These are phyloP conservation scores for Lichenostomus cassidix DNA, from an alignment of 2,113 vertebrate genomes.

Conservation along the genomic window DNA sequence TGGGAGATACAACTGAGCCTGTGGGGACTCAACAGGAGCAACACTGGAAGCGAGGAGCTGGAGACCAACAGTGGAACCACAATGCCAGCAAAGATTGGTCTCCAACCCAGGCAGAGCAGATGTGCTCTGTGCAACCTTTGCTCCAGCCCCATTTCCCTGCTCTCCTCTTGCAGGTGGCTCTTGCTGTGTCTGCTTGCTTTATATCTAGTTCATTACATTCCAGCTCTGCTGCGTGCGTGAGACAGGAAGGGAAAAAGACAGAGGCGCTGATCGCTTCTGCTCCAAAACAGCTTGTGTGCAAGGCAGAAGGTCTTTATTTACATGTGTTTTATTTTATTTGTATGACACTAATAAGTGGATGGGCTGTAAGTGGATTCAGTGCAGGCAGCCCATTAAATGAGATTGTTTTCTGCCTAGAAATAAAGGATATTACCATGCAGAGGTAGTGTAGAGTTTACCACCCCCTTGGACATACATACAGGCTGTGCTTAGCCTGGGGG, in stretches of 20 bases:
- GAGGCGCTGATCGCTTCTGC: neutral
- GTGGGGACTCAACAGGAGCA: neutral
- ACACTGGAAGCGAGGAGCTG: fast-evolving
- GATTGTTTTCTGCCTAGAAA: slow-evolving; percentile 4
- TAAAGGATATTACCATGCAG: neutral
- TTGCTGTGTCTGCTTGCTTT: neutral
- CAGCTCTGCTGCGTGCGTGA: neutral
- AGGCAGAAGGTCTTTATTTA: slow-evolving; percentile 46
- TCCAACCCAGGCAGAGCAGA: neutral
- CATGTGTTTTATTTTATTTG: slow-evolving; percentile 37
- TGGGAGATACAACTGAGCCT: neutral
- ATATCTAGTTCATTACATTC: slow-evolving; percentile 6
- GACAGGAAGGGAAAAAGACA: slow-evolving; percentile 17
- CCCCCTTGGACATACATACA: neutral
- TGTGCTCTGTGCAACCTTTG: neutral
- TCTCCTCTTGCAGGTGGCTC: neutral
- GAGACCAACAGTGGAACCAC: neutral
- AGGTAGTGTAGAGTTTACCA: neutral
- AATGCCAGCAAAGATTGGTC: neutral
- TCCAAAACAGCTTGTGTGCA: neutral
- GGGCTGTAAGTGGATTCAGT: slow-evolving; percentile 23
- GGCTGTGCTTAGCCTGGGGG: neutral
- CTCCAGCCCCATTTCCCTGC: neutral
- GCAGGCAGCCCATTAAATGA: neutral
- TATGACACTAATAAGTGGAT: slow-evolving; percentile 46